Percentiles rank a stretch among this genome's conserved stretches.
phyloP scores from a whole-genome alignment of 2,113 vertebrate species.

The Phyllopteryx taeniolatus region DNA sequence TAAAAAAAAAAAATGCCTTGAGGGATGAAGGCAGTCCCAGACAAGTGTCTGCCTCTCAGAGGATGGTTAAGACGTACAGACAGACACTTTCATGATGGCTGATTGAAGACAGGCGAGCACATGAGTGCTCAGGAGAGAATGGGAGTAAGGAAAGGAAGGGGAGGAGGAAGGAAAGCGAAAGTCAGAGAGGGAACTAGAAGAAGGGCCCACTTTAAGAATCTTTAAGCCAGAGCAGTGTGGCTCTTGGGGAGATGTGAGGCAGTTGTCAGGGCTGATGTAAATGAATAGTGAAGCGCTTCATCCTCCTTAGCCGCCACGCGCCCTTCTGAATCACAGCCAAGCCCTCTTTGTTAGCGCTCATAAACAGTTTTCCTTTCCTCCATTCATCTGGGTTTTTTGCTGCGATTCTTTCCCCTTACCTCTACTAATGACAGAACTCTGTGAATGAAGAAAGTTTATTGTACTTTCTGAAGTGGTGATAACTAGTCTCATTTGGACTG shows the following conservation, averaged over 20 bases:
- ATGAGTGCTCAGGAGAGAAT: constrained; percentile 56
- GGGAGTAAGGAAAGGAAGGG: constrained; percentile 31
- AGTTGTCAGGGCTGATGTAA: constrained; percentile 80
- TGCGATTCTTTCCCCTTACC: constrained; percentile 24
- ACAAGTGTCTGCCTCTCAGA: constrained; percentile 76
- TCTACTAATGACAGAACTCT: constrained; percentile 34
- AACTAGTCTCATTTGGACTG: constrained; percentile 37
- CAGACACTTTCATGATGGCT: constrained; percentile 77
- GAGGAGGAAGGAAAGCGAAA: constrained; percentile 54
- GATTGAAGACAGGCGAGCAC: constrained; percentile 74
- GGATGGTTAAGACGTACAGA: constrained; percentile 75
- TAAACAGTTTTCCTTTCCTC: constrained; percentile 53
- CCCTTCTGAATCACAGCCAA: constrained; percentile 70
- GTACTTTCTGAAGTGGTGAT: constrained; percentile 24
- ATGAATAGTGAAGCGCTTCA: constrained; percentile 79
- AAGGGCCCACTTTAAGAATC: constrained; percentile 69
- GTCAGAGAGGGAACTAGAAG: constrained; percentile 55
- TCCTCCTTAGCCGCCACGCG: constrained; percentile 70
- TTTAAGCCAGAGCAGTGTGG: constrained; percentile 65
- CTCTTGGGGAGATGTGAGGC: constrained; percentile 75
- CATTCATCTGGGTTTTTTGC: constrained; percentile 45
- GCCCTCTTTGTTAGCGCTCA: constrained; percentile 69
- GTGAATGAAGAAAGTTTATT: background rate
- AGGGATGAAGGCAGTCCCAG: constrained; percentile 73
- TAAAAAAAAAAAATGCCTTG: constrained; percentile 61